Evolutionary conservation across 2,888 invertebrate species (phyloP).

Genomic region (Nomada ruficornis): DNA sequence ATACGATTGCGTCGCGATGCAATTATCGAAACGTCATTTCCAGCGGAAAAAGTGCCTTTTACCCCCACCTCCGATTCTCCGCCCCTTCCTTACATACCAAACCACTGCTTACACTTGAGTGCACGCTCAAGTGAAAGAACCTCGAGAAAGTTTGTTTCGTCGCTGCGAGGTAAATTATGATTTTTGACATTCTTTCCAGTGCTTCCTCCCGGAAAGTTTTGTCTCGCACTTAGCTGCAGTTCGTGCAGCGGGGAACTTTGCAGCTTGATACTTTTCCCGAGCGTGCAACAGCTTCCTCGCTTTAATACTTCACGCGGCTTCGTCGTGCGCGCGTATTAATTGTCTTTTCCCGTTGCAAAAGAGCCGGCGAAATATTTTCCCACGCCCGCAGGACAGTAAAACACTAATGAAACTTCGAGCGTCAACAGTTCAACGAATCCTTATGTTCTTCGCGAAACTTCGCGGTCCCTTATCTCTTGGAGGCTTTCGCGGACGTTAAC

Average conservation of each 20-base stretch:
- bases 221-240: neutral
- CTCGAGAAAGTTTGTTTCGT: neutral
- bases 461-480: conserved; percentile 22
- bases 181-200: neutral
- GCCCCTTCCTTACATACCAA: neutral
- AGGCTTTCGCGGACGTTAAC: conserved; percentile 40
- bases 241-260: neutral
- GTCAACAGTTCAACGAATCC: conserved; percentile 38
- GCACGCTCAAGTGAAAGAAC: no score
- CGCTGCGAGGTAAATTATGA: neutral
- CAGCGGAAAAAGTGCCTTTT: conserved; percentile 35
- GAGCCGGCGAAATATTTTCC: neutral
- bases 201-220: neutral
- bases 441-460: conserved; percentile 32
- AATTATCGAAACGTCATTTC: conserved; percentile 55
- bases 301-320: neutral
- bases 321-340: neutral
- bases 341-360: neutral
- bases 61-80: neutral
- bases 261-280: neutral
- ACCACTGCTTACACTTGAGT: neutral
- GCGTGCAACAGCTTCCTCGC: neutral
- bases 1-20: conserved; percentile 55
- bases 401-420: conserved; percentile 38
- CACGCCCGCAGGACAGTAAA: neutral